Conservation (phyloP, 2,797 vertebrate genomes). For the Vireo griseus region DNA sequence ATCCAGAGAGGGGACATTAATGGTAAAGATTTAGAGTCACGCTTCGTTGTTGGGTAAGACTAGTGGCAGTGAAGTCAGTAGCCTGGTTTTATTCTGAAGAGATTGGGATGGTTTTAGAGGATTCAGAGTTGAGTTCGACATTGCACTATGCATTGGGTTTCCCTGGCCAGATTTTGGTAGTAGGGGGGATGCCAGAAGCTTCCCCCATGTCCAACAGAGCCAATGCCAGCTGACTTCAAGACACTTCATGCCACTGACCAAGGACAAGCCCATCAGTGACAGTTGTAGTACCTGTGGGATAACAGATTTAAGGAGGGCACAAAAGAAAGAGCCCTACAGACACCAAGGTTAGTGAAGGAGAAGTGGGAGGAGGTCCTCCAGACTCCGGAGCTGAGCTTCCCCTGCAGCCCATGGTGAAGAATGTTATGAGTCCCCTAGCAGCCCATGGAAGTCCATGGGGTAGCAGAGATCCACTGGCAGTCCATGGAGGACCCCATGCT, state of each 20-base stretch:
- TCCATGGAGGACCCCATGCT: fast-evolving
- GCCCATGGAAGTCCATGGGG: background rate
- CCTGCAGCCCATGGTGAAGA: background rate
- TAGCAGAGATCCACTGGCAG: background rate
- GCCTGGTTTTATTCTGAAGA: background rate
- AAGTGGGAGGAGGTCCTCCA: background rate
- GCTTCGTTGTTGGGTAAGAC: background rate
- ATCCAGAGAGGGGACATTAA: background rate
- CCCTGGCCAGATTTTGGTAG: background rate
- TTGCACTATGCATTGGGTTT: fast-evolving
- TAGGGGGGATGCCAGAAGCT: background rate
- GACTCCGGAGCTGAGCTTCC: background rate
- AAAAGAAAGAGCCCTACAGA: background rate
- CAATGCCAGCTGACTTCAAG: background rate
- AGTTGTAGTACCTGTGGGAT: background rate
- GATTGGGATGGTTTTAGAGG: background rate
- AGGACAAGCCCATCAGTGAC: background rate
- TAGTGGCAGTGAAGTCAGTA: background rate
- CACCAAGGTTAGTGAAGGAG: background rate
- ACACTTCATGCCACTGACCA: fast-evolving
- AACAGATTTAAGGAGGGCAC: background rate
- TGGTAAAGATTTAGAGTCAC: background rate
- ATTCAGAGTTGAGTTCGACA: background rate
- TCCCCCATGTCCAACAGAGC: fast-evolving
- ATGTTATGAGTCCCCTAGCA: background rate